Evolutionary conservation across 1,140 invertebrate species (phyloP).

Genomic region (Zaprionus ornatus): DNA sequence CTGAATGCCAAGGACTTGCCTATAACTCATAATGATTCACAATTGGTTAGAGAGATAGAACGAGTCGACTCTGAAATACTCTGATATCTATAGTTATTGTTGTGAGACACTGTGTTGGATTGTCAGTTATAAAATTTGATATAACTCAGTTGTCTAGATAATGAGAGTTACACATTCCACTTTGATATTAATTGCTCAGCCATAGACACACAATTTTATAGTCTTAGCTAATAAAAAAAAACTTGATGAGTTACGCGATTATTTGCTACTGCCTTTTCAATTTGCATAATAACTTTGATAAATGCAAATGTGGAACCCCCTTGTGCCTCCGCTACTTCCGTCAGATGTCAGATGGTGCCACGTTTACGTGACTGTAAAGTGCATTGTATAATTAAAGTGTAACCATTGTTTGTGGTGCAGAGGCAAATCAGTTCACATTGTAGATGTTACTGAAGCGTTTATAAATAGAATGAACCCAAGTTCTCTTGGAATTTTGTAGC

Average conservation of each 20-base stretch:
- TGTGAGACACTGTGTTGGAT: not conserved
- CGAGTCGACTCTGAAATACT: not conserved
- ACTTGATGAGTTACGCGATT: not conserved
- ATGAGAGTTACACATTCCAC: not conserved
- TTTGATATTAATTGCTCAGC: no score
- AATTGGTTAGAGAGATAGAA: no score
- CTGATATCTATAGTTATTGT: not conserved
- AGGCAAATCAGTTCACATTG: not conserved
- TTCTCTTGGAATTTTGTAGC: not conserved
- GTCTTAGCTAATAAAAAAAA: not conserved
- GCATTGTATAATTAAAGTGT: not conserved
- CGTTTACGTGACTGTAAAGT: not conserved
- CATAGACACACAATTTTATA: not conserved
- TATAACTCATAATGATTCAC: not conserved
- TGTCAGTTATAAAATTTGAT: not conserved
- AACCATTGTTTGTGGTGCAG: not conserved
- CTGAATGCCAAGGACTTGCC: not conserved
- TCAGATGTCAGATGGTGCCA: not conserved
- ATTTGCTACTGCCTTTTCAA: not conserved
- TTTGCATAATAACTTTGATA: conserved; percentile 6
- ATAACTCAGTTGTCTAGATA: not conserved
- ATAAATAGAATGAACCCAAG: not conserved
- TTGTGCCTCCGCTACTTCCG: not conserved
- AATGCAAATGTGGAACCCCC: not conserved
- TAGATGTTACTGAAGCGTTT: not conserved